These are phyloP conservation scores for Dendrocincla tyrannina DNA, from an alignment of 2,797 vertebrate genomes.

Conservation along the genomic window DNA sequence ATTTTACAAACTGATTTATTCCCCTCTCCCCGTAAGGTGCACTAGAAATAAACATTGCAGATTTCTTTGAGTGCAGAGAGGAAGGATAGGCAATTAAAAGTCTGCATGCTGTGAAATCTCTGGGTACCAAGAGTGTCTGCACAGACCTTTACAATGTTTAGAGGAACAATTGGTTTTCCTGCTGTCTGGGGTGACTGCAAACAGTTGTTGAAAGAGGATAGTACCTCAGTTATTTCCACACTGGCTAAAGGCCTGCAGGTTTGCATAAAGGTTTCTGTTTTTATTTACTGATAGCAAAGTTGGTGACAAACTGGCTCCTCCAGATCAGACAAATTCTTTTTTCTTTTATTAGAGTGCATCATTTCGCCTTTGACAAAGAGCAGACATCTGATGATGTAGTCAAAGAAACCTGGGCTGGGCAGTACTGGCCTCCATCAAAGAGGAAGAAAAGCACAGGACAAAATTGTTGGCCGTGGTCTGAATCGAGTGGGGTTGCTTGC, in stretches of 20 bases:
- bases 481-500: not conserved
- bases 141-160: not conserved
- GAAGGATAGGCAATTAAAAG: constrained; percentile 19
- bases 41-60: not conserved
- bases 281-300: not conserved
- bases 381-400: not conserved
- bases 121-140: not conserved
- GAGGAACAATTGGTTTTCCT: not conserved
- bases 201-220: not conserved
- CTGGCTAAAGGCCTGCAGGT: not conserved
- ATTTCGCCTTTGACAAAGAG: not conserved
- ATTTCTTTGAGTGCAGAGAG: not conserved
- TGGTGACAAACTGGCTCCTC: not conserved
- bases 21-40: not conserved
- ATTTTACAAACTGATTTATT: not conserved
- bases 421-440: not conserved
- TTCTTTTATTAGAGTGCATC: not conserved
- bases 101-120: constrained; percentile 28
- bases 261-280: not conserved
- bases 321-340: not conserved
- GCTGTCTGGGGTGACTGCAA: not conserved
- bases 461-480: not conserved
- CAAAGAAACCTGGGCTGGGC: not conserved
- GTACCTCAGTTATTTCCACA: not conserved
- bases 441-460: not conserved